Percentiles rank a stretch among this genome's conserved stretches.
Conservation (phyloP, 2,888 invertebrate genomes). For the Hydraecia micacea region DNA sequence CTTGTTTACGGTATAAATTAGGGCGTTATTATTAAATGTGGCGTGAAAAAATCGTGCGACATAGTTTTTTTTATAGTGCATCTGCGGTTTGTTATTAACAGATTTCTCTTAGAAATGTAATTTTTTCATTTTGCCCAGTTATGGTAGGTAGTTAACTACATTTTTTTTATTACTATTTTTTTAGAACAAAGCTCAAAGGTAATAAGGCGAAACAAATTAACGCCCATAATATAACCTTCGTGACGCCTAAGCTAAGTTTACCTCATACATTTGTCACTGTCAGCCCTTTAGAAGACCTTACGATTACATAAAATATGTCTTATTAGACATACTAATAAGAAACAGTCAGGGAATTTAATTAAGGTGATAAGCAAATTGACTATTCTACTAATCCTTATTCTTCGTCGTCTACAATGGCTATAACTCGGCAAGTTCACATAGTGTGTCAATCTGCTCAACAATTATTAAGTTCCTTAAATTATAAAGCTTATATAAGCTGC, state of each 20-base stretch:
- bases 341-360: no score
- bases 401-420: background rate
- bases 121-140: background rate
- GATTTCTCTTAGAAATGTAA: background rate
- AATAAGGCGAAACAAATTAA: constrained; percentile 8
- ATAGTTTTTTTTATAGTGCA: background rate
- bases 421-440: background rate
- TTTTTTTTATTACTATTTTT: background rate
- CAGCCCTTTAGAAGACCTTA: constrained; percentile 12
- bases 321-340: no score
- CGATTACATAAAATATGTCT: constrained; percentile 9
- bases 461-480: background rate
- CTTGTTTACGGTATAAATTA: background rate
- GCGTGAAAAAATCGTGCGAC: background rate
- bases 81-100: background rate
- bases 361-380: background rate
- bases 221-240: constrained; percentile 9
- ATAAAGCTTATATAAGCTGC: background rate
- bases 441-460: background rate
- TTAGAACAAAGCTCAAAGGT: constrained; percentile 3
- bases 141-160: background rate
- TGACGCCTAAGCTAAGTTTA: constrained; percentile 6
- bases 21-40: background rate
- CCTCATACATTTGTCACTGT: constrained; percentile 35
- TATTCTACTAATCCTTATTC: background rate